phyloP scores from a whole-genome alignment of 2,113 vertebrate genomes.

The Corynorhinus townsendii region DNA sequence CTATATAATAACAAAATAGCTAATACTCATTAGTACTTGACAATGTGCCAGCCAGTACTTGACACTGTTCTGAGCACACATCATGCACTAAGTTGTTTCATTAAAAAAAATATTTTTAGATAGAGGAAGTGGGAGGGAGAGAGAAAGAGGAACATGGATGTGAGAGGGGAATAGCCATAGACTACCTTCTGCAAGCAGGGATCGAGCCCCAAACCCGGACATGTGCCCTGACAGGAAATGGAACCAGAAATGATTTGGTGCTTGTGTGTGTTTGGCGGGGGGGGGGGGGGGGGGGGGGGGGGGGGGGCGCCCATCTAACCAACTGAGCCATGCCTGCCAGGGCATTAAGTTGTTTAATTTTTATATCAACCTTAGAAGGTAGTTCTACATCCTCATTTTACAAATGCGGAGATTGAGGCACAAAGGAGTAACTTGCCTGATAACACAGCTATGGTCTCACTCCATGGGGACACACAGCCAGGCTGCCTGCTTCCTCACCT shows the following conservation, averaged over 20 bases:
- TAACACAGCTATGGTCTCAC: neutral
- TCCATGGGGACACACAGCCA: fast-evolving
- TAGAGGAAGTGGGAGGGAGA: no score
- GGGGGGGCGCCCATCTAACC: neutral
- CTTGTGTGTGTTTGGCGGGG: no score
- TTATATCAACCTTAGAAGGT: neutral
- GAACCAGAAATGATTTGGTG: no score
- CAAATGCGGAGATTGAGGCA: neutral
- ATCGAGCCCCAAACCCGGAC: no score
- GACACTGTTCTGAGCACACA: neutral
- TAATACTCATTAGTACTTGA: neutral
- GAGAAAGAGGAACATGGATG: no score
- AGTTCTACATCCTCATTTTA: neutral
- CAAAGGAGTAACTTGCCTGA: neutral
- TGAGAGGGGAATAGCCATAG: no score
- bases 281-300: no score
- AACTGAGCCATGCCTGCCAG: neutral
- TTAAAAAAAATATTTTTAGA: neutral
- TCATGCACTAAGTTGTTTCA: neutral
- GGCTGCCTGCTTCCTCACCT: neutral
- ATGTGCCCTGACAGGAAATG: no score
- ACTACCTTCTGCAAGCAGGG: no score
- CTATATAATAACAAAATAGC: neutral
- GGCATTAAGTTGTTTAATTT: neutral
- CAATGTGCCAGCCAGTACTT: neutral